phyloP scores from a whole-genome alignment of 2,888 invertebrate genomes.

The Erebia ligea region DNA sequence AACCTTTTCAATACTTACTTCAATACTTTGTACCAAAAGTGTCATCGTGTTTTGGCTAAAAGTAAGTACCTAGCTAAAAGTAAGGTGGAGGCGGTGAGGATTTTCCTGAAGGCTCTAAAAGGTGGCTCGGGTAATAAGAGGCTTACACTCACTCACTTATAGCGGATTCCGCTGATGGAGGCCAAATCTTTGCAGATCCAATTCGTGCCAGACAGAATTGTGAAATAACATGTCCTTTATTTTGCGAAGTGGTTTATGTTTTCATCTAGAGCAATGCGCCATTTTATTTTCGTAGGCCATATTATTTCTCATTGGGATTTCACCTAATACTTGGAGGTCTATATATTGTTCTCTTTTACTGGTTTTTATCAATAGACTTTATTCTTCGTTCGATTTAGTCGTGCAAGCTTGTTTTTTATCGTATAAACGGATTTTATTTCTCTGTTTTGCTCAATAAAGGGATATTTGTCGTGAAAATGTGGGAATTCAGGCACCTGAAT shows the following conservation, averaged over 20 bases:
- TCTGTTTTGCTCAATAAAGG: too few species aligned
- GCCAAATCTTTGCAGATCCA: slow-evolving; percentile 25
- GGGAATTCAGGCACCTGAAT: too few species aligned
- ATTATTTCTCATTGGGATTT: not conserved
- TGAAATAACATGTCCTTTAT: slow-evolving; percentile 9
- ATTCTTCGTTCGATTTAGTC: not conserved
- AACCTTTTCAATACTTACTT: too few species aligned
- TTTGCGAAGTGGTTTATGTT: not conserved
- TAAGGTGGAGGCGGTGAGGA: slow-evolving; percentile 25
- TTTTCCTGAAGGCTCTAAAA: slow-evolving; percentile 28
- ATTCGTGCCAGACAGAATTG: slow-evolving; percentile 11
- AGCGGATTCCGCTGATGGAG: slow-evolving; percentile 30
- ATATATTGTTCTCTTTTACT: not conserved
- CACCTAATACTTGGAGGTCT: not conserved
- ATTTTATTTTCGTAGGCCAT: not conserved
- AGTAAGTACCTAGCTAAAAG: slow-evolving; percentile 9
- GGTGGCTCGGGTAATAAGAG: slow-evolving; percentile 32
- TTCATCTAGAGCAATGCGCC: not conserved
- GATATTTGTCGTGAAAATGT: too few species aligned
- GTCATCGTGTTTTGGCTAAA: not conserved
- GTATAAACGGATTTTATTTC: too few species aligned
- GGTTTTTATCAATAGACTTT: not conserved
- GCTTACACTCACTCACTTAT: slow-evolving; percentile 34
- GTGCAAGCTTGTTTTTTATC: too few species aligned
- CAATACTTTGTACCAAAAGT: not conserved